Percentiles rank a stretch among this genome's conserved stretches.
phyloP scores from a whole-genome alignment of 2,113 vertebrate species.

The Bothrops jararaca region DNA sequence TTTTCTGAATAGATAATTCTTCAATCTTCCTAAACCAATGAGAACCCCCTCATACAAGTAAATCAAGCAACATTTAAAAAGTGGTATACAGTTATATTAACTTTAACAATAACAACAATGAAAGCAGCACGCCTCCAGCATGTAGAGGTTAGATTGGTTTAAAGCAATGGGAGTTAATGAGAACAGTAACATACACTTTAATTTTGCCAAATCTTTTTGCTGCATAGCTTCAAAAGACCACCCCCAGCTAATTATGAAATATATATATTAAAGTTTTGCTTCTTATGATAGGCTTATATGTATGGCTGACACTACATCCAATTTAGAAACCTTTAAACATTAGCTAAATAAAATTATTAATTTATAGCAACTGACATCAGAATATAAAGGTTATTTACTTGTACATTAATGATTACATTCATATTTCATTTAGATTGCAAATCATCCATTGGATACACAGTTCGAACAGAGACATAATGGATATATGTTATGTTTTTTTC shows the following conservation, averaged over 20 bases:
- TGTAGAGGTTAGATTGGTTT: accelerated
- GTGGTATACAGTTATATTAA: background rate
- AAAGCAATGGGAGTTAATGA: slow-evolving; percentile 3
- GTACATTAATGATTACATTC: slow-evolving; percentile 44
- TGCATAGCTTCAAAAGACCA: background rate
- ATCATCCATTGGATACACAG: slow-evolving; percentile 3
- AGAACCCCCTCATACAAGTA: background rate
- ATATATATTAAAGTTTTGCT: background rate
- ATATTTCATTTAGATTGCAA: slow-evolving; percentile 25
- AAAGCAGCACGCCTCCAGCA: background rate
- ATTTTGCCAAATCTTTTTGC: background rate
- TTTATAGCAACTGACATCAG: background rate
- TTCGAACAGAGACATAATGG: background rate
- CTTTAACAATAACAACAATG: background rate
- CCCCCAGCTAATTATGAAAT: background rate
- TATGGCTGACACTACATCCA: background rate
- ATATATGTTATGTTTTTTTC: slow-evolving; percentile 15
- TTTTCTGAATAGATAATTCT: background rate
- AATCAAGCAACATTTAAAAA: background rate
- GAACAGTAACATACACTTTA: background rate
- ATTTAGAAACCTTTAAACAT: slow-evolving; percentile 28
- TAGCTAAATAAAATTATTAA: background rate
- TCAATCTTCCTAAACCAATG: background rate
- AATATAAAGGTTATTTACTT: slow-evolving; percentile 33
- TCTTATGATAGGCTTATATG: background rate